Evolutionary conservation across 2,797 vertebrate species (phyloP).

Genomic region (Muscicapa comitata): DNA sequence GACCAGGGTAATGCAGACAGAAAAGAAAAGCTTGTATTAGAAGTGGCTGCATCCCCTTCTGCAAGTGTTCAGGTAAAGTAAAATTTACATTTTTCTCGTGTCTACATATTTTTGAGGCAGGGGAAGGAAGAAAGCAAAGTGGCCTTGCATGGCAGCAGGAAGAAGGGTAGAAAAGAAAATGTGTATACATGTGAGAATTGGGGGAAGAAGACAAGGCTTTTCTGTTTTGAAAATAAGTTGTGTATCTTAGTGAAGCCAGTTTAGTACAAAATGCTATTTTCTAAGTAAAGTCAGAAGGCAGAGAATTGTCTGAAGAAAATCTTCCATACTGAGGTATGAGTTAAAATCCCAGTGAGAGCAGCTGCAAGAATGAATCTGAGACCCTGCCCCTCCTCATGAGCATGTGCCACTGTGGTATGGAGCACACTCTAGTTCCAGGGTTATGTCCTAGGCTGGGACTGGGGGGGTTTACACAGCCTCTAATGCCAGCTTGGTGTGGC

Average conservation of each 20-base stretch:
- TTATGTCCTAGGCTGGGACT: background rate
- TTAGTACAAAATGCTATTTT: background rate
- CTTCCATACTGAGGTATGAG: background rate
- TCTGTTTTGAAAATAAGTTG: background rate
- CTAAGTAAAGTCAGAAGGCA: background rate
- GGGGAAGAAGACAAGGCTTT: background rate
- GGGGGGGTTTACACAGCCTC: background rate
- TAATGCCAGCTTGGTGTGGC: background rate
- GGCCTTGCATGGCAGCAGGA: background rate
- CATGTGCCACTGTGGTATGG: accelerated
- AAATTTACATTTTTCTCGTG: background rate
- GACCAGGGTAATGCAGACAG: constrained; percentile 43
- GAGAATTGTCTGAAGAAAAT: background rate
- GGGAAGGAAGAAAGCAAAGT: background rate
- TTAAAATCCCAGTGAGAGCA: background rate
- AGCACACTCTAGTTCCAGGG: no score
- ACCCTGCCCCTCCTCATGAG: background rate
- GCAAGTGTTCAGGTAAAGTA: constrained; percentile 61
- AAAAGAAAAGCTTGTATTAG: background rate
- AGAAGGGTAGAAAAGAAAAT: background rate
- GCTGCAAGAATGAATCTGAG: background rate
- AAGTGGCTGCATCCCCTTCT: background rate
- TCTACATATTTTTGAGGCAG: background rate
- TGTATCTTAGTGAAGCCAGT: background rate
- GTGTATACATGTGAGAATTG: accelerated